Conservation (phyloP, 2,888 invertebrate species). For the Endotricha flammealis region DNA sequence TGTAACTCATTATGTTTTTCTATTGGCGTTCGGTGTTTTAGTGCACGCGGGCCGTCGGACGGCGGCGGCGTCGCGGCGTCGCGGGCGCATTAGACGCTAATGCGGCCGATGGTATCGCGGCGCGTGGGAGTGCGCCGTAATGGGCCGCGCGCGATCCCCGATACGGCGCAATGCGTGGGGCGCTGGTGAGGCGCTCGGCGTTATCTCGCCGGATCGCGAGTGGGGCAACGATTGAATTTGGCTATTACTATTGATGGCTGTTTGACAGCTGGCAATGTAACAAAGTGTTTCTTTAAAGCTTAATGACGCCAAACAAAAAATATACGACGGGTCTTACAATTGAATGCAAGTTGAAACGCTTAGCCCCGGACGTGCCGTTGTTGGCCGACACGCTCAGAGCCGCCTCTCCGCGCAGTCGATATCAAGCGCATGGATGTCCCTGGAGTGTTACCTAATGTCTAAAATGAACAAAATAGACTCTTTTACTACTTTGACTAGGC, state of each 20-base stretch:
- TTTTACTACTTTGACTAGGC: too few species aligned
- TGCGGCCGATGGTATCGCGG: conserved; percentile 7
- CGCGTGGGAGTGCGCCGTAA: conserved; percentile 14
- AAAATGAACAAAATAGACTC: too few species aligned
- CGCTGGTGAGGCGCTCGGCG: background rate
- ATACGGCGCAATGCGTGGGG: conserved; percentile 19
- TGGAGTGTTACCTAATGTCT: too few species aligned
- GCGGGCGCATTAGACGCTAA: conserved; percentile 9
- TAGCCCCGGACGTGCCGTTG: too few species aligned
- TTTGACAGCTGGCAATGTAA: background rate
- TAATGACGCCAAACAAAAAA: too few species aligned
- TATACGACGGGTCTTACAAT: too few species aligned
- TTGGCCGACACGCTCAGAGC: too few species aligned
- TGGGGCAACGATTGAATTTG: background rate
- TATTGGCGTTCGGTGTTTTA: background rate
- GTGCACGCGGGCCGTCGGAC: background rate
- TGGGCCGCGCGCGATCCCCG: conserved; percentile 15
- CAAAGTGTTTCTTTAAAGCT: background rate
- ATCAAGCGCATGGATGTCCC: too few species aligned
- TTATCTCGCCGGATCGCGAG: background rate
- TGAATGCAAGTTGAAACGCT: too few species aligned
- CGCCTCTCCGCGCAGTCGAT: too few species aligned
- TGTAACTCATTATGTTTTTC: background rate
- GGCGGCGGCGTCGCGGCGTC: background rate
- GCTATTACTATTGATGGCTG: background rate